phyloP scores from a whole-genome alignment of 2,888 invertebrate species.

The Chaetogeoica ovagalla region DNA sequence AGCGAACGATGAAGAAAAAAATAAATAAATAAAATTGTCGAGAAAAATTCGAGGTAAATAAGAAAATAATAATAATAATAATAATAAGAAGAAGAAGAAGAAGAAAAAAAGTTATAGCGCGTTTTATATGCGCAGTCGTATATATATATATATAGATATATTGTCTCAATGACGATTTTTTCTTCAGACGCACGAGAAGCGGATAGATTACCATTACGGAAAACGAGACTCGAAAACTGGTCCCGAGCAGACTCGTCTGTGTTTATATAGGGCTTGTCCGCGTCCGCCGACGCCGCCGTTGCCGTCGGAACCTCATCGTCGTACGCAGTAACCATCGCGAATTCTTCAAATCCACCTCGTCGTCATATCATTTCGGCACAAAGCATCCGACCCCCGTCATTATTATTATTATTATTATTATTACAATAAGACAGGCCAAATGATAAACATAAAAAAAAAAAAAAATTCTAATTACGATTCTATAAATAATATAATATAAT shows the following conservation, averaged over 20 bases:
- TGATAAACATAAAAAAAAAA: too few species aligned
- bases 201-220: conserved; percentile 38
- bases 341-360: background rate
- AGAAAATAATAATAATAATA: conserved; percentile 6
- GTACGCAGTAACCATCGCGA: too few species aligned
- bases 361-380: too few species aligned
- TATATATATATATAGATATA: too few species aligned
- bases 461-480: too few species aligned
- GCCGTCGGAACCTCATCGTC: background rate
- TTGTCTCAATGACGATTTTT: conserved; percentile 33
- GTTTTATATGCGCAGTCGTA: background rate
- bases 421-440: too few species aligned
- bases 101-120: background rate
- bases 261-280: conserved; percentile 36
- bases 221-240: conserved; percentile 51
- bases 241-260: conserved; percentile 39
- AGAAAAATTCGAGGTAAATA: conserved; percentile 28
- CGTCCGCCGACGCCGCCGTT: conserved; percentile 20
- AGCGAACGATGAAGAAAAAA: too few species aligned
- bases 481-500: too few species aligned
- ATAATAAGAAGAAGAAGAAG: too few species aligned
- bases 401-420: too few species aligned
- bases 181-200: conserved; percentile 20
- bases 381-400: too few species aligned
- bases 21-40: background rate